Evolutionary conservation across 2,888 invertebrate genomes (phyloP), one percentile per base, ranked within the genome.

Genomic region (Hypolimnas misippus): DNA sequence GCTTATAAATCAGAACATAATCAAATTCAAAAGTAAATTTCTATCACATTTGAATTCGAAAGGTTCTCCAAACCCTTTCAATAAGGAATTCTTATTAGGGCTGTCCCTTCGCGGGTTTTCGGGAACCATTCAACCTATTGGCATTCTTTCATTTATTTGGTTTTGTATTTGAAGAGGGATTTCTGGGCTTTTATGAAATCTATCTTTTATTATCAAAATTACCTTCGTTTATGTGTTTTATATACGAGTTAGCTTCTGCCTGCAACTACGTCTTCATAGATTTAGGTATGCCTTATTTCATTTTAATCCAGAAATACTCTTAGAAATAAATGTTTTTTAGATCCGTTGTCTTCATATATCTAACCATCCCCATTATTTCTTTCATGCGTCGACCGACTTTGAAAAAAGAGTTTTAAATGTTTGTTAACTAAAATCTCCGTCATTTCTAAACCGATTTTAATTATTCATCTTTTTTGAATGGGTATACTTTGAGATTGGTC

Each of bases 91-190:
- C 16, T 31, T 62, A 57, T 62, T 62, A 53, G 57, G 53, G 40
- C 53, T 53, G 49, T 63, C 63, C 63, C 44, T 55, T 55, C 51
- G 40, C 49, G 50, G 51, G 59, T 63, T 55, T 63, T 33, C 40
- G 25, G 7, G 16, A 51, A 55, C 51, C 63, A 63, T 63, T 63
- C 53, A 57, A 54, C 54, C 57, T 46, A 50, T 63, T 21, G 35
- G 53, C 40, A 63, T 63, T 59, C 51, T 46, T 59, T 29, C 51
- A 63, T 55, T 63, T 49, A 59, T 51, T 40, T 58, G 51, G 44
- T 54, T 58, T 58, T 57, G 31, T 57, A 62, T 40, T 52, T 62
- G 52, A 53, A 62, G 56, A 56, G 46, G 53, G 57, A 49, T 53
- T 31, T 46, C 35, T 35, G 16, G 46, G 12, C 19, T 19, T 62